Evolutionary conservation across 2,797 vertebrate species (phyloP).

Genomic region (Hapalemur alaotrensis): DNA sequence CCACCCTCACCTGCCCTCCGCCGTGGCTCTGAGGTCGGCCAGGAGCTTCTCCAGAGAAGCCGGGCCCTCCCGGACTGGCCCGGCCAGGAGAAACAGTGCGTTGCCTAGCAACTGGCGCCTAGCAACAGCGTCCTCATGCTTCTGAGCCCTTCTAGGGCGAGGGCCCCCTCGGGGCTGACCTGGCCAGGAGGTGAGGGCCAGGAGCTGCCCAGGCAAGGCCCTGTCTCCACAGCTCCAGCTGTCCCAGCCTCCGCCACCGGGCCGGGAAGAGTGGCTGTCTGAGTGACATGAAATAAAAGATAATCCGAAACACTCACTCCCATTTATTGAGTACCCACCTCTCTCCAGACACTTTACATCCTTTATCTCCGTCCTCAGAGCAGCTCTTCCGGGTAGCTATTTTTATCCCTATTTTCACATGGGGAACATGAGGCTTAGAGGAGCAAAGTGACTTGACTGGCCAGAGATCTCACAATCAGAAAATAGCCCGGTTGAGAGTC

Average conservation of each 20-base stretch:
- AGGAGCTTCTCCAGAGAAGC: neutral
- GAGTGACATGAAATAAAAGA: neutral
- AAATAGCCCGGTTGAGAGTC: neutral
- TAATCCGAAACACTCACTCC: neutral
- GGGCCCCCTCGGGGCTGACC: neutral
- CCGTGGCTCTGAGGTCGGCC: slow-evolving; percentile 34
- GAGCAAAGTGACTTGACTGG: neutral
- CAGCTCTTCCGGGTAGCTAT: slow-evolving; percentile 5
- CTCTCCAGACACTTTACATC: neutral
- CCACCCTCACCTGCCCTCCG: slow-evolving; percentile 66
- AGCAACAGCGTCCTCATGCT: slow-evolving; percentile 69
- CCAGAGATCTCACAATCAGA: neutral
- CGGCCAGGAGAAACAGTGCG: slow-evolving; percentile 51
- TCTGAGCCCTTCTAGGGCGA: slow-evolving; percentile 13
- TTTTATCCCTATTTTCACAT: neutral
- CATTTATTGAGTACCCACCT: slow-evolving; percentile 27
- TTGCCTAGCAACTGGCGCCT: slow-evolving; percentile 73
- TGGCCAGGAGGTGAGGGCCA: neutral
- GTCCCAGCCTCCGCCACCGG: fast-evolving
- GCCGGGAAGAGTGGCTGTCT: neutral
- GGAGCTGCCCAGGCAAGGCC: neutral
- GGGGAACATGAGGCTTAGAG: neutral
- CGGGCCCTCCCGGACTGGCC: neutral
- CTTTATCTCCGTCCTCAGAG: slow-evolving; percentile 7
- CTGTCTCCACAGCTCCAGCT: neutral